Evolutionary conservation across 2,797 vertebrate species (phyloP).

Genomic region (Pachyuromys duprasi): DNA sequence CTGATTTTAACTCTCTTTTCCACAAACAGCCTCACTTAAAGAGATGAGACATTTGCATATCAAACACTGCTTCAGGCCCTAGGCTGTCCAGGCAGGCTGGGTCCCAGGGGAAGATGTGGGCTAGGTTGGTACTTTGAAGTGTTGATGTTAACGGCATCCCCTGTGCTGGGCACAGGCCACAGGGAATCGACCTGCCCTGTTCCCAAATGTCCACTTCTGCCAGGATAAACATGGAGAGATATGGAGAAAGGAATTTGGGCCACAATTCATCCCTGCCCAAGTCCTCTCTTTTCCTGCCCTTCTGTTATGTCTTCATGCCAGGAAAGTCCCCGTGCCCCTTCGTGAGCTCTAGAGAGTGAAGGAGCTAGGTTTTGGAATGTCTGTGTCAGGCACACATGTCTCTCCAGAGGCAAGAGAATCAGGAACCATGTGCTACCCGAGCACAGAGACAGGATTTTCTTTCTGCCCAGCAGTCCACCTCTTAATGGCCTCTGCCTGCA

Average conservation of each 20-base stretch:
- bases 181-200: neutral
- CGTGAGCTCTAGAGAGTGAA: neutral
- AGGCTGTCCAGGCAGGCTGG: slow-evolving; percentile 42
- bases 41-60: slow-evolving; percentile 70
- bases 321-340: neutral
- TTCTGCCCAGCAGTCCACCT: too few species aligned
- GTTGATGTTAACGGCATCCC: slow-evolving; percentile 22
- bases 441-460: neutral
- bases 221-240: neutral
- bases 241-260: neutral
- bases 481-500: rapidly evolving
- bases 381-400: neutral
- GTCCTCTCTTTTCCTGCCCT: neutral
- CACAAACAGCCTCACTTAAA: slow-evolving; percentile 65
- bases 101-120: slow-evolving; percentile 1
- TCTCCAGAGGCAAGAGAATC: neutral
- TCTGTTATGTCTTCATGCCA: neutral
- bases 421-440: neutral
- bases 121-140: slow-evolving; percentile 67
- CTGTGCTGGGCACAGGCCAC: slow-evolving; percentile 44
- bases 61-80: slow-evolving; percentile 42
- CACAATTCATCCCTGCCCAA: neutral
- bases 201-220: slow-evolving; percentile 29
- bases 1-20: slow-evolving; percentile 53
- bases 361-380: neutral